These are phyloP conservation scores for Nettapus auritus DNA, from an alignment of 2,113 vertebrate species.

Conservation along the genomic window DNA sequence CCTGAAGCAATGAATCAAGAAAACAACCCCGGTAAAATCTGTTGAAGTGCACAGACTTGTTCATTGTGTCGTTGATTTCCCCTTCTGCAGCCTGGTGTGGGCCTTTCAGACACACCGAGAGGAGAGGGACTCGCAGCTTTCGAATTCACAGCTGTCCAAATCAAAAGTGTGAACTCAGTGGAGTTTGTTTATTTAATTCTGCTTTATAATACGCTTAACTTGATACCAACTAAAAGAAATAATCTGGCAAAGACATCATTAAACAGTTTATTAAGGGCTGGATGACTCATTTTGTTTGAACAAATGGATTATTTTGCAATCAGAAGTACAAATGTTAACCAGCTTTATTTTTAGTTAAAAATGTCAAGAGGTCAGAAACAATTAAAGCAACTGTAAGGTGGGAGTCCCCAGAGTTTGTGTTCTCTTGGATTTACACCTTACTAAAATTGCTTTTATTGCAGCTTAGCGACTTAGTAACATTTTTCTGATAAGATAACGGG, in stretches of 20 bases:
- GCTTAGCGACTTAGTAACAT: constrained; percentile 52
- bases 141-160: constrained; percentile 9
- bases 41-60: background rate
- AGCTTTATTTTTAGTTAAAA: constrained; percentile 73
- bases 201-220: constrained; percentile 40
- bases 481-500: constrained; percentile 73
- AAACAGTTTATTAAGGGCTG: constrained; percentile 53
- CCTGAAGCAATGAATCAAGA: background rate
- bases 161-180: background rate
- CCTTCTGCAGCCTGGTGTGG: background rate
- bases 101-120: background rate
- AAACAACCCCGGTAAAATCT: background rate
- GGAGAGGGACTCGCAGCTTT: background rate
- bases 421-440: constrained; percentile 68
- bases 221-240: constrained; percentile 57
- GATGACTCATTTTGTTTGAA: constrained; percentile 68
- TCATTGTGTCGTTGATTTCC: background rate
- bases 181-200: constrained; percentile 60
- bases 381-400: constrained; percentile 60
- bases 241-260: constrained; percentile 60
- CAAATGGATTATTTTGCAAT: constrained; percentile 73
- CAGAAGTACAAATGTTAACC: constrained; percentile 71
- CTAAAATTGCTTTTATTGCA: constrained; percentile 71
- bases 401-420: constrained; percentile 53
- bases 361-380: constrained; percentile 72